Percentiles rank a stretch among this genome's conserved stretches.
phyloP scores from a whole-genome alignment of 1,140 invertebrate species.

The Drosophila sechellia region DNA sequence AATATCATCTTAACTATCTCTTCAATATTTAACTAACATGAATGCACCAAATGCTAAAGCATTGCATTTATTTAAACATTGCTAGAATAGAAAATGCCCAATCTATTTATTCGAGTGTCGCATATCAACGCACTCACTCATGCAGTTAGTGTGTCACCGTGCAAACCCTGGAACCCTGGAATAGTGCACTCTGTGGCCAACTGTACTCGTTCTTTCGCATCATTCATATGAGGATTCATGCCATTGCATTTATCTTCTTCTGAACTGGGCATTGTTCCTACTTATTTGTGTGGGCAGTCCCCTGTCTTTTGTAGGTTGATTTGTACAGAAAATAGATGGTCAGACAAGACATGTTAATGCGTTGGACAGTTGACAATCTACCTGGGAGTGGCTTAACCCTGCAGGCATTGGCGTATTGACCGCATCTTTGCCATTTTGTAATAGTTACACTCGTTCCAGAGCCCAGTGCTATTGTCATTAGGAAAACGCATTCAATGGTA shows the following conservation, averaged over 20 bases:
- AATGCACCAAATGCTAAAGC: no score
- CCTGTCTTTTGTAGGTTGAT: slow-evolving; percentile 22
- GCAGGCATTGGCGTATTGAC: slow-evolving; percentile 15
- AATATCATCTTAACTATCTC: no score
- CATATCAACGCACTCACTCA: slow-evolving; percentile 66
- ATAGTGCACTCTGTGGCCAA: slow-evolving; percentile 31
- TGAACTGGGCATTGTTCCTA: slow-evolving; percentile 31
- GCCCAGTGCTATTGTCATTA: background rate
- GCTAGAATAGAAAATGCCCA: no score
- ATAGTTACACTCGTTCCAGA: slow-evolving; percentile 8
- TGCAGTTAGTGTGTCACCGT: slow-evolving; percentile 71
- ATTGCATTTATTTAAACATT: no score
- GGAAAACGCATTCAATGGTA: background rate
- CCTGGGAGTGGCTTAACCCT: background rate
- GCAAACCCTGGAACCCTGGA: slow-evolving; percentile 22
- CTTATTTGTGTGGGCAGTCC: slow-evolving; percentile 14
- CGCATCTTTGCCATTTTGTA: slow-evolving; percentile 13
- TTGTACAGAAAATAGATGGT: slow-evolving; percentile 11
- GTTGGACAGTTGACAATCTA: slow-evolving; percentile 18
- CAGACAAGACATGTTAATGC: slow-evolving; percentile 21
- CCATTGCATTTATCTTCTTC: slow-evolving; percentile 72
- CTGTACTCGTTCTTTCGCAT: slow-evolving; percentile 47
- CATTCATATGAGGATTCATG: slow-evolving; percentile 56
- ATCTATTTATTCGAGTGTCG: slow-evolving; percentile 9
- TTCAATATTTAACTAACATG: no score